Base-by-base conservation (phyloP, 2,113 vertebrate species). In the Ariopsis seemanni region DNA sequence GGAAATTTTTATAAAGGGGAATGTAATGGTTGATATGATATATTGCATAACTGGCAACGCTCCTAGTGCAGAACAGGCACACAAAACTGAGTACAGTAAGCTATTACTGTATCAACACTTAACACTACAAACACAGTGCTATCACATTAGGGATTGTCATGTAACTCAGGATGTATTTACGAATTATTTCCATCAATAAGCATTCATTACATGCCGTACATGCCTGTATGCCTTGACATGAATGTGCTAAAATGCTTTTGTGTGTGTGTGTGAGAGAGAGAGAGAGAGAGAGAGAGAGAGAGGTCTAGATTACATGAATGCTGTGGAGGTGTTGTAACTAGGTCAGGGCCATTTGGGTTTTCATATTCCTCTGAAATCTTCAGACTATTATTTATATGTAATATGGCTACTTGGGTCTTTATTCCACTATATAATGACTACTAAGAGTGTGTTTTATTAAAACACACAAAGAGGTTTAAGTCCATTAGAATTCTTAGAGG, bases 281-380 rank as follows among this genome's bases (percentile, higher is more conserved):
- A 69, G 75, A 63, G 72, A 27, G 52, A 69, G 60, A 50, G 72
- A 82, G 52, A 80, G 48, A 7, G 83, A 72, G 75, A 27, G 50
- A 55, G 52, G 12, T 79, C 52, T 79, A 72, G 52, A 77, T 77
- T 82, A 83, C 71, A 74, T 42, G 7, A 58, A n/a, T 80, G 67
- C 25, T 85, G 80, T 86, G 82, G 77, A 91, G 85, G 82, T 88
- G 85, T 87, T 88, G 60, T 86, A 84, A 86, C 74, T 89, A 86
- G 88, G 86, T 91, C 90, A 91, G 85, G 79, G 72, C 74, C 80
- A 88, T 83, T 84, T 84, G 81, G 83, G 50, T 63, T 60, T 55
- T 60, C 8, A 69, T 42, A 62, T 60, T 57, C 65, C 83, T 83
- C 78, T 82, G 42, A 60, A 85, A 86, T 79, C 72, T 80, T 80